These are phyloP conservation scores for Mus musculus DNA, from an alignment of 2,113 vertebrate species.

Conservation along the genomic window DNA sequence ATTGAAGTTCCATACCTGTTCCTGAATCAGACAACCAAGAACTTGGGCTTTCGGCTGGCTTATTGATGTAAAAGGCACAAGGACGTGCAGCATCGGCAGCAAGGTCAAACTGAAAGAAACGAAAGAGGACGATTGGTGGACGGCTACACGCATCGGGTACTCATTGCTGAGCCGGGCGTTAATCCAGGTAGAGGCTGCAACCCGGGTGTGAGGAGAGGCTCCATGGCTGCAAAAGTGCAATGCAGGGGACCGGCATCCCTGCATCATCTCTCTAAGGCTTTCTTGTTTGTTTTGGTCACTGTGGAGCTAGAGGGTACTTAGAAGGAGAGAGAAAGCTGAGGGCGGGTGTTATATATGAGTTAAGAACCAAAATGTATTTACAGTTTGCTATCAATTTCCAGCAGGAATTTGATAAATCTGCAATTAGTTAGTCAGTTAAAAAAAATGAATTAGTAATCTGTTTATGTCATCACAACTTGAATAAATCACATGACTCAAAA, in stretches of 20 bases:
- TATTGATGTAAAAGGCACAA: slow-evolving; percentile 88
- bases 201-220: background rate
- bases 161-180: background rate
- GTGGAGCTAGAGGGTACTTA: background rate
- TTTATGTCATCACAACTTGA: slow-evolving; percentile 1
- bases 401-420: background rate
- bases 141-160: background rate
- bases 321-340: background rate
- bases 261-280: background rate
- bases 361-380: slow-evolving; percentile 21
- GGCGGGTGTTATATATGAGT: background rate
- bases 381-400: background rate
- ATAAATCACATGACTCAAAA: slow-evolving; percentile 35
- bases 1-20: slow-evolving; percentile 89
- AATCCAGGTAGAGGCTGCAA: background rate
- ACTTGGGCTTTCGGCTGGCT: slow-evolving; percentile 88
- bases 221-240: background rate
- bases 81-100: slow-evolving; percentile 77
- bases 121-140: background rate
- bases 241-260: background rate
- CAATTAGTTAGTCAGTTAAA: background rate
- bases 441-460: background rate
- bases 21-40: slow-evolving; percentile 89
- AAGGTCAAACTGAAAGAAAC: slow-evolving; percentile 86
- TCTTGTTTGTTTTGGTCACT: background rate